These are phyloP conservation scores for Philopedon plagiatum DNA, from an alignment of 2,888 invertebrate species.

Conservation along the genomic window DNA sequence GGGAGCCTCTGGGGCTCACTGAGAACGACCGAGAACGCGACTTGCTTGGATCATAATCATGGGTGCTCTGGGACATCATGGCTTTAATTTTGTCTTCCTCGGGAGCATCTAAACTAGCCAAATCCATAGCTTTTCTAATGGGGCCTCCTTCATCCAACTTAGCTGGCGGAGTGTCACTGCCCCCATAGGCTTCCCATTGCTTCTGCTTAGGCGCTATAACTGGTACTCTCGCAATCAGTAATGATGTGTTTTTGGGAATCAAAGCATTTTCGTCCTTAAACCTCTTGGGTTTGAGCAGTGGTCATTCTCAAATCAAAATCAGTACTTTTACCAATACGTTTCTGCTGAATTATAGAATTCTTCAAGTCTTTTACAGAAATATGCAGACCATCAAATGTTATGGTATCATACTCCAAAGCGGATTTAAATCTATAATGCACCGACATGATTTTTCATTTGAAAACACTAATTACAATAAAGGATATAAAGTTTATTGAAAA, in stretches of 20 bases:
- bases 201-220: slow-evolving; percentile 81
- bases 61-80: slow-evolving; percentile 97
- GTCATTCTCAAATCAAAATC: slow-evolving; percentile 97
- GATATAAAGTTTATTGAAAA: not conserved
- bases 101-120: slow-evolving; percentile 90
- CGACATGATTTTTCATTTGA: slow-evolving; percentile 75
- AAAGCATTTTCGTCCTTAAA: slow-evolving; percentile 92
- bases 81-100: slow-evolving; percentile 98
- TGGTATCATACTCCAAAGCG: slow-evolving; percentile 94
- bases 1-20: slow-evolving; percentile 71
- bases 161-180: slow-evolving; percentile 67
- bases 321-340: slow-evolving; percentile 92
- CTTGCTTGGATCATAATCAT: slow-evolving; percentile 98
- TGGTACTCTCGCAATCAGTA: slow-evolving; percentile 95
- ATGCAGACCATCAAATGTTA: slow-evolving; percentile 97
- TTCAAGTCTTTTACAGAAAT: slow-evolving; percentile 97
- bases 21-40: slow-evolving; percentile 79
- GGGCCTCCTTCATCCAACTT: slow-evolving; percentile 66
- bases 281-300: slow-evolving; percentile 97
- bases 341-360: slow-evolving; percentile 94
- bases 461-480: not conserved
- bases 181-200: slow-evolving; percentile 76
- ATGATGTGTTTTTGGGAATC: slow-evolving; percentile 97
- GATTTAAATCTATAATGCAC: slow-evolving; percentile 99
- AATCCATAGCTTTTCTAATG: slow-evolving; percentile 82